Percentiles rank a stretch among this genome's conserved stretches.
These are phyloP conservation scores for Miichthys miiuy DNA, from an alignment of 2,797 vertebrate species.

Conservation along the genomic window DNA sequence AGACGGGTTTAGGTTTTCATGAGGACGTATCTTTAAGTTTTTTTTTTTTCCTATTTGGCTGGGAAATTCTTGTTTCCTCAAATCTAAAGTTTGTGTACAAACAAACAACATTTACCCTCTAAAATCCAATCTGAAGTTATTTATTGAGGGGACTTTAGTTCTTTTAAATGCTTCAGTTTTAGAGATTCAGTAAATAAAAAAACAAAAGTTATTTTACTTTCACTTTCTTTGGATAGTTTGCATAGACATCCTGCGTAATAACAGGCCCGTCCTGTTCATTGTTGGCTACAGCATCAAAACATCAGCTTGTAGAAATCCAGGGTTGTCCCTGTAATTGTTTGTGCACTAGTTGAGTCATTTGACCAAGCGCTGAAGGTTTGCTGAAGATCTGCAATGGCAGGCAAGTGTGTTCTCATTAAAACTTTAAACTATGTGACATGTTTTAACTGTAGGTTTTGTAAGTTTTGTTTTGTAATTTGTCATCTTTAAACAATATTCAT, in stretches of 20 bases:
- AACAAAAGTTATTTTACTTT: slow-evolving; percentile 3
- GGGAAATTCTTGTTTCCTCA: too few species aligned
- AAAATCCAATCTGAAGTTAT: too few species aligned
- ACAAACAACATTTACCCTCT: too few species aligned
- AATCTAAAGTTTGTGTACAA: too few species aligned
- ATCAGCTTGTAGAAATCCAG: too few species aligned
- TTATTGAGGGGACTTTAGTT: too few species aligned
- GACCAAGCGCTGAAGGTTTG: background rate
- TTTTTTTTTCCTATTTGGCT: too few species aligned
- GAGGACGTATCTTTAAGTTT: background rate
- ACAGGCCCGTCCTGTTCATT: background rate
- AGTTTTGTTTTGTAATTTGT: background rate
- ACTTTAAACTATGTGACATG: rapidly evolving
- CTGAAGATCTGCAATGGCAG: slow-evolving; percentile 12
- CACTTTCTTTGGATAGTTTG: background rate
- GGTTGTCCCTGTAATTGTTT: too few species aligned
- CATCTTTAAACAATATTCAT: background rate
- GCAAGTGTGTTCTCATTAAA: background rate
- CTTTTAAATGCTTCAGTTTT: background rate
- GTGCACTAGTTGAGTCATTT: background rate
- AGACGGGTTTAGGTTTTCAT: background rate
- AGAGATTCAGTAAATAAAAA: background rate
- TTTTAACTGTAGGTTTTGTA: background rate
- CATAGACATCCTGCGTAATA: too few species aligned
- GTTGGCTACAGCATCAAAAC: background rate